phyloP scores from a whole-genome alignment of 2,113 vertebrate species.

The Epinephelus moara region DNA sequence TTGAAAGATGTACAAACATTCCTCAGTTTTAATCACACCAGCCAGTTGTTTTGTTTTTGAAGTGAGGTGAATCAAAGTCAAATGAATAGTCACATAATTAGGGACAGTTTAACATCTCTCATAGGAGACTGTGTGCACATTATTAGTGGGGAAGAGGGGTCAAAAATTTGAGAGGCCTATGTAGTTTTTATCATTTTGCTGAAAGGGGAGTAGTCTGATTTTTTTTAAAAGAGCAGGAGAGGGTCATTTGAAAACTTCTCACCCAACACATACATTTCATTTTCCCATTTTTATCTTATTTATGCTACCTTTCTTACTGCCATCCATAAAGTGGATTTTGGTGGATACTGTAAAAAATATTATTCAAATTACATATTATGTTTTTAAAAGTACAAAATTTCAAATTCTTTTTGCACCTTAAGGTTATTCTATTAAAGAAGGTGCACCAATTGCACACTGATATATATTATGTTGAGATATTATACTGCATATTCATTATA shows the following conservation, averaged over 20 bases:
- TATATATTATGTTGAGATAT: too few species aligned
- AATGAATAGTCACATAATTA: neutral
- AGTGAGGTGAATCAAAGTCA: neutral
- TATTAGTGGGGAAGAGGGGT: neutral
- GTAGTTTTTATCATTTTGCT: neutral
- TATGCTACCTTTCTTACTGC: neutral
- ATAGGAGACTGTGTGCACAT: neutral
- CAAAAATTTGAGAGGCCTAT: neutral
- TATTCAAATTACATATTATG: neutral
- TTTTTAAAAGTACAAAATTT: neutral
- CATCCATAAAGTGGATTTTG: neutral
- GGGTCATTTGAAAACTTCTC: neutral
- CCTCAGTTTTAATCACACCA: neutral
- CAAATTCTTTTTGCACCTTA: neutral
- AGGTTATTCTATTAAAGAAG: too few species aligned
- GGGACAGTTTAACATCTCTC: neutral
- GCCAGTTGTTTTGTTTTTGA: neutral
- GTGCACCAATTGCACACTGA: too few species aligned
- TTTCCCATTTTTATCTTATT: too few species aligned
- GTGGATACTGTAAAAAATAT: neutral
- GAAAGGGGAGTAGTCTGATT: neutral
- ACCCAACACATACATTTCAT: neutral
- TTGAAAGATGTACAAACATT: neutral
- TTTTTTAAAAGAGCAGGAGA: neutral
- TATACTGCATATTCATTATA: too few species aligned